Evolutionary conservation across 2,113 vertebrate species (phyloP).

Genomic region (Tapirus terrestris): DNA sequence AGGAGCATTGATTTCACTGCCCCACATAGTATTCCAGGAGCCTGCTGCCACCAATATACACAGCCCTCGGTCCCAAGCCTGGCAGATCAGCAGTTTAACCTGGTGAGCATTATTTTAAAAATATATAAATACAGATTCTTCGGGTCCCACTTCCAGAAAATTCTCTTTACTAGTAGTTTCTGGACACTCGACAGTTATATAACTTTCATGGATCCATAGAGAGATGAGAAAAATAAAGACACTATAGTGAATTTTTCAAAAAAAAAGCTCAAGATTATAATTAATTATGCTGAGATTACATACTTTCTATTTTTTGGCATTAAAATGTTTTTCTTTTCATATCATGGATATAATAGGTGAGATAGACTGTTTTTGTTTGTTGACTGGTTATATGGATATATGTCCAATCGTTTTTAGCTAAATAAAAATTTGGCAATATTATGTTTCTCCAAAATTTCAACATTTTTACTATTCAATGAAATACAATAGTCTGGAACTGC

Average conservation of each 20-base stretch:
- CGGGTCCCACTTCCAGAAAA: background rate
- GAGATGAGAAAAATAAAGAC: background rate
- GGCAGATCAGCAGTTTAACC: background rate
- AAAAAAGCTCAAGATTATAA: background rate
- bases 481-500: background rate
- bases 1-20: background rate
- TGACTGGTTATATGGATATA: background rate
- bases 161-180: background rate
- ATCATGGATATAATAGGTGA: background rate
- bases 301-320: background rate
- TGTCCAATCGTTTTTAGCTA: background rate
- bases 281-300: background rate
- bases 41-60: too few species aligned
- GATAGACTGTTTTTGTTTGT: background rate
- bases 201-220: background rate
- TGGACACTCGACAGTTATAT: background rate
- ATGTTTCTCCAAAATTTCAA: background rate
- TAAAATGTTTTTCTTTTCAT: background rate
- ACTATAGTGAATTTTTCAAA: background rate
- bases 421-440: background rate
- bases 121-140: background rate
- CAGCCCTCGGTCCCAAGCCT: rapidly evolving
- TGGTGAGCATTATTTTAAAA: background rate
- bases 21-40: background rate
- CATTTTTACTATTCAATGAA: background rate